Percentiles rank a stretch among this genome's conserved stretches.
Evolutionary conservation across 2,888 invertebrate species (phyloP).

Genomic region (Augiades crinisus): DNA sequence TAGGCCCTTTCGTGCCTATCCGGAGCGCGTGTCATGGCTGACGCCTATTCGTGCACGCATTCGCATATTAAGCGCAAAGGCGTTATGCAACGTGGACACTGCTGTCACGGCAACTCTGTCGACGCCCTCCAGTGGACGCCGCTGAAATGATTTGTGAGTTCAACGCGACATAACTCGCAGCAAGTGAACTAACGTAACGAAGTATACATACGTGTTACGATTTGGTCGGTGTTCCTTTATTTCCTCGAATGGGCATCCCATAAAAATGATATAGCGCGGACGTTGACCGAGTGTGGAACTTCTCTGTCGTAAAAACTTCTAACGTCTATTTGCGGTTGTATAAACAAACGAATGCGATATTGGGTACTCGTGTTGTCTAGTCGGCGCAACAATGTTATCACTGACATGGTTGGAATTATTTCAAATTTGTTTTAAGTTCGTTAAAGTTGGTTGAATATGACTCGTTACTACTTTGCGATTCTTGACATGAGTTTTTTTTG

Average conservation of each 20-base stretch:
- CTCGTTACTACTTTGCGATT: too few relatives aligned
- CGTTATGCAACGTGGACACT: conserved; percentile 29
- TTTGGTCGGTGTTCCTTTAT: background rate
- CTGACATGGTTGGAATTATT: too few relatives aligned
- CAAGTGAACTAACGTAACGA: conserved; percentile 1
- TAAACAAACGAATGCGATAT: background rate
- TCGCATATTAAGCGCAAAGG: conserved; percentile 13
- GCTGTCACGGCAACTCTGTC: conserved; percentile 35
- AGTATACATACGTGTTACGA: background rate
- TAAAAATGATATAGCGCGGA: background rate
- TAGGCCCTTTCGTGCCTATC: background rate
- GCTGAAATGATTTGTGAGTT: conserved; percentile 38
- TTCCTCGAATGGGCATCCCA: background rate
- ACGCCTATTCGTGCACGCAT: conserved; percentile 4
- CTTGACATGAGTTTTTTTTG: too few relatives aligned
- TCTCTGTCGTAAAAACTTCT: background rate
- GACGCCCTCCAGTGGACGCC: conserved; percentile 32
- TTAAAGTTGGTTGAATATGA: too few relatives aligned
- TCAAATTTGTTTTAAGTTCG: too few relatives aligned
- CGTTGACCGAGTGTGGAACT: background rate
- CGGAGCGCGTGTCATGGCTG: background rate
- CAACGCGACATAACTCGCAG: conserved; percentile 11
- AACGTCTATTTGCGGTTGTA: background rate
- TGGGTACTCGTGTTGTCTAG: background rate
- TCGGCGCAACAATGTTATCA: background rate